These are phyloP conservation scores for Rhopalosiphum nymphaeae DNA, from an alignment of 2,888 invertebrate genomes.

Conservation along the genomic window DNA sequence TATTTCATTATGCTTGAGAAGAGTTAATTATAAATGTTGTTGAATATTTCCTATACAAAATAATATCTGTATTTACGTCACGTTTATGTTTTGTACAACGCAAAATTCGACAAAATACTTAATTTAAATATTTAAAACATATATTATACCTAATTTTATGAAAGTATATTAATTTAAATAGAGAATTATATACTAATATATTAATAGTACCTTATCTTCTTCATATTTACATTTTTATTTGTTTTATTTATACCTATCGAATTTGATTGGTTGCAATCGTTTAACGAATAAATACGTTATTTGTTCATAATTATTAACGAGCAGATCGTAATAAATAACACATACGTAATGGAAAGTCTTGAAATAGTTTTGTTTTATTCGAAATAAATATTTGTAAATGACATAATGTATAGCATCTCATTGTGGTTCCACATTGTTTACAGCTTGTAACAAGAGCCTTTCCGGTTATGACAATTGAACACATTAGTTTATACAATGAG, in stretches of 20 bases:
- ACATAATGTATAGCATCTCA: neutral
- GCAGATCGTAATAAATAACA: neutral
- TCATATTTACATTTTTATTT: neutral
- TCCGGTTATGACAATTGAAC: conserved; percentile 7
- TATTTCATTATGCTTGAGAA: neutral
- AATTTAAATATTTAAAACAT: neutral
- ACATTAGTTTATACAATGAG: neutral
- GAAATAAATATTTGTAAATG: neutral
- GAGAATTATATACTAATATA: neutral
- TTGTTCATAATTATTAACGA: neutral
- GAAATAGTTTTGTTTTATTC: neutral
- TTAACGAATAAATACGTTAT: neutral
- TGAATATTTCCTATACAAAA: neutral
- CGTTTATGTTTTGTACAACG: neutral
- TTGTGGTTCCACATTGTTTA: conserved; percentile 25
- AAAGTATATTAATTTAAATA: neutral
- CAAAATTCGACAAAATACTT: neutral
- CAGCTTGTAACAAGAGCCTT: neutral
- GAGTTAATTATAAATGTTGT: neutral
- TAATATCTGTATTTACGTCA: neutral
- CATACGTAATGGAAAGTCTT: neutral
- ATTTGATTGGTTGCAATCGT: neutral
- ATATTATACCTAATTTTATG: neutral
- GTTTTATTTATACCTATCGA: neutral
- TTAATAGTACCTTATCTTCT: neutral